phyloP scores from a whole-genome alignment of 1,140 invertebrate genomes.

The Papilio polyxenes region DNA sequence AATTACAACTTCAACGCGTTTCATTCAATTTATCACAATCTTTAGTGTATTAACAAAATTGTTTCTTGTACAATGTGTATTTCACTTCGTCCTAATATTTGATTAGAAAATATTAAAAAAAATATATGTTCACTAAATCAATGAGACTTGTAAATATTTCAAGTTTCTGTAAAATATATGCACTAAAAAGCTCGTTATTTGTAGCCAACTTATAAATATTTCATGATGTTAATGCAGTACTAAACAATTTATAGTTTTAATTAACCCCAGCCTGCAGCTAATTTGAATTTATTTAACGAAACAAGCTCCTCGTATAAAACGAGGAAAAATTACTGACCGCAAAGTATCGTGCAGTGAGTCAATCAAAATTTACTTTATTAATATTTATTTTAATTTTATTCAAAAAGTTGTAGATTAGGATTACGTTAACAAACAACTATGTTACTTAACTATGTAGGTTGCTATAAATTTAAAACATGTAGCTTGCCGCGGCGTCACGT shows the following conservation, averaged over 20 bases:
- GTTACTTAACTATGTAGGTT: too few relatives aligned
- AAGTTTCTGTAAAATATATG: too few relatives aligned
- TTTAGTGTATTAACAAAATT: not conserved
- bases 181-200: too few relatives aligned
- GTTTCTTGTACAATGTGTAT: not conserved
- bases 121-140: too few relatives aligned
- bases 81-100: too few relatives aligned
- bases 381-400: not conserved
- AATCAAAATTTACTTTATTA: not conserved
- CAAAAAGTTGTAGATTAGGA: not conserved
- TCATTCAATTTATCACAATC: not conserved
- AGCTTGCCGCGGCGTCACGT: not conserved
- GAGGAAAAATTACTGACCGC: not conserved
- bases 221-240: not conserved
- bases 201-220: not conserved
- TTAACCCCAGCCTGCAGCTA: not conserved
- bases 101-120: too few relatives aligned
- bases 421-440: too few relatives aligned
- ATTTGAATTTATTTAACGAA: not conserved
- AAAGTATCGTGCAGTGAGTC: not conserved
- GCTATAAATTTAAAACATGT: not conserved
- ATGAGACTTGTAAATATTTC: too few relatives aligned
- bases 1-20: not conserved
- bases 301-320: not conserved
- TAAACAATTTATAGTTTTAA: conserved; percentile 18